phyloP scores from a whole-genome alignment of 2,113 vertebrate genomes.

The Sprattus sprattus region DNA sequence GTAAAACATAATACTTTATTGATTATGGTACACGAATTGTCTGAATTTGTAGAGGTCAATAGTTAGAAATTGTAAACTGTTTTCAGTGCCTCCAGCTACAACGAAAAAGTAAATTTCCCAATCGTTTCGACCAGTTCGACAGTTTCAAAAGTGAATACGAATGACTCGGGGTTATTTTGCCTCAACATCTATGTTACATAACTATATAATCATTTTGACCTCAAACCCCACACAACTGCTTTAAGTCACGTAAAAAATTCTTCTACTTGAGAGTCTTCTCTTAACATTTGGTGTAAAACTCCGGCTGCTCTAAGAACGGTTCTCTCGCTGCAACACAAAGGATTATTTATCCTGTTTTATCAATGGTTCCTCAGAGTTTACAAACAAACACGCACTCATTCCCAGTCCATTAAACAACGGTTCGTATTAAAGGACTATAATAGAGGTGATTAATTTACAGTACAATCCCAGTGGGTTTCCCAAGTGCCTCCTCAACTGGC shows the following conservation, averaged over 20 bases:
- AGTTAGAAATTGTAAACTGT: background rate
- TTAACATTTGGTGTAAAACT: background rate
- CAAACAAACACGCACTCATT: background rate
- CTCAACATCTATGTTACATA: too few species aligned
- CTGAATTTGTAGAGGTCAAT: background rate
- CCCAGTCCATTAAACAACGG: background rate
- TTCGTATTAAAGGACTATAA: background rate
- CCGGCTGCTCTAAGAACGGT: background rate
- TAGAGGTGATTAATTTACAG: background rate
- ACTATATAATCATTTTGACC: background rate
- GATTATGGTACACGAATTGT: background rate
- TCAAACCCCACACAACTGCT: background rate
- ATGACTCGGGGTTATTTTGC: too few species aligned
- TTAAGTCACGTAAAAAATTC: background rate
- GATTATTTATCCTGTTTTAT: slow-evolving; percentile 14
- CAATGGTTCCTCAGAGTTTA: slow-evolving; percentile 15
- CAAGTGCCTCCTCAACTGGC: background rate
- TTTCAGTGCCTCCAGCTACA: background rate
- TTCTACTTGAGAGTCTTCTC: background rate
- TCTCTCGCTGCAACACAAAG: background rate
- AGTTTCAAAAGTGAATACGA: too few species aligned
- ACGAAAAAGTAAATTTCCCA: background rate
- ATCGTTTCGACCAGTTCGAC: too few species aligned
- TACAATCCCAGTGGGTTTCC: background rate
- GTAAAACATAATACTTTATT: background rate